Evolutionary conservation across 2,888 invertebrate genomes (phyloP).

Genomic region (Rhagium mordax): DNA sequence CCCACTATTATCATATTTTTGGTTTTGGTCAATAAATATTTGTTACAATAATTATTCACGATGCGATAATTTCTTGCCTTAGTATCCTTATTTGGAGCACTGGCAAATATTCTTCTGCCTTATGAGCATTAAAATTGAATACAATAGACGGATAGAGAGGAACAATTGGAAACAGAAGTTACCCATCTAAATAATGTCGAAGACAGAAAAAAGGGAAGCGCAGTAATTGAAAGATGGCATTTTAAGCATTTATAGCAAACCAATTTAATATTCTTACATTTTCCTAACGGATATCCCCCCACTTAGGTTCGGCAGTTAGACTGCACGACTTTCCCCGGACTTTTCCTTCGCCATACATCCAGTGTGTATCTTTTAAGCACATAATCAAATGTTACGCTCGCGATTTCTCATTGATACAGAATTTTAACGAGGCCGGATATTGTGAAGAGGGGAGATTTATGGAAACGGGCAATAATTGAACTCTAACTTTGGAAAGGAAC

Average conservation of each 20-base stretch:
- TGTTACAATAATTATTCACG: too few relatives aligned
- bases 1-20: neutral
- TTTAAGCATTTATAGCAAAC: constrained; percentile 9
- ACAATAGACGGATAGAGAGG: neutral
- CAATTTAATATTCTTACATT: neutral
- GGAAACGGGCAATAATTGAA: neutral
- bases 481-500: neutral
- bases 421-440: constrained; percentile 23
- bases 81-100: too few relatives aligned
- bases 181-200: neutral
- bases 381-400: constrained; percentile 15
- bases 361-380: constrained; percentile 1
- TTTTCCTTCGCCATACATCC: constrained; percentile 8
- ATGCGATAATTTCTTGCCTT: too few relatives aligned
- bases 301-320: neutral
- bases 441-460: neutral
- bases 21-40: too few relatives aligned
- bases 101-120: neutral
- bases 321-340: constrained; percentile 1
- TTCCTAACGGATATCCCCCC: neutral
- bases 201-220: constrained; percentile 13
- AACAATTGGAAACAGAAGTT: neutral
- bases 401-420: constrained; percentile 28
- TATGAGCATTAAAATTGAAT: neutral
- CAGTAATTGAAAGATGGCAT: constrained; percentile 19